phyloP scores from a whole-genome alignment of 2,797 vertebrate genomes.

The Labeo calbasu region DNA sequence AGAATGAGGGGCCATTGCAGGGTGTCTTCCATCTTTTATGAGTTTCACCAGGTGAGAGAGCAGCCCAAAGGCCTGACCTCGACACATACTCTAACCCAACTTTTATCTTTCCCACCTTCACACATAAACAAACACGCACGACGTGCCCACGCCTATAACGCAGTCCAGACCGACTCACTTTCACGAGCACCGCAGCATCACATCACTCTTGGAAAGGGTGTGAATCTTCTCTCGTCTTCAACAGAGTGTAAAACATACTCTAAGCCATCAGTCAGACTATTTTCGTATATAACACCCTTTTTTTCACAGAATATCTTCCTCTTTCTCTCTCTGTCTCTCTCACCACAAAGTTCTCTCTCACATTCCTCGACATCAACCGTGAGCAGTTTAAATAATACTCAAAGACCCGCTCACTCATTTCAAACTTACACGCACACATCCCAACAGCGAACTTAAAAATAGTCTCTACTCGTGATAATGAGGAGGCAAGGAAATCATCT shows the following conservation, averaged over 20 bases:
- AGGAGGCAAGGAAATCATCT: slow-evolving; percentile 43
- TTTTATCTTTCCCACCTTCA: slow-evolving; percentile 27
- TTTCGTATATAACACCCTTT: slow-evolving; percentile 15
- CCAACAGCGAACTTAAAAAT: slow-evolving; percentile 33
- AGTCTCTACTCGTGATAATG: slow-evolving; percentile 43
- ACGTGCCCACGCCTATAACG: neutral
- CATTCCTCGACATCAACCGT: slow-evolving; percentile 16
- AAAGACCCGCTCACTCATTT: slow-evolving; percentile 33
- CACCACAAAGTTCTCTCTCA: neutral
- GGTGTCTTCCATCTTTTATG: slow-evolving; percentile 57
- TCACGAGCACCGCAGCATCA: neutral
- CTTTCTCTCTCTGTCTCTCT: neutral
- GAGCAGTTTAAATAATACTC: slow-evolving; percentile 36
- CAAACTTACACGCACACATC: slow-evolving; percentile 1
- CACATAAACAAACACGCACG: neutral
- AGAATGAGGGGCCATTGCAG: slow-evolving; percentile 22
- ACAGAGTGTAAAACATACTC: slow-evolving; percentile 7
- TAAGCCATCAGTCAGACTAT: slow-evolving; percentile 38
- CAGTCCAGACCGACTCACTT: neutral
- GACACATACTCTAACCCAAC: slow-evolving; percentile 32
- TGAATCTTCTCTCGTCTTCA: slow-evolving; percentile 33
- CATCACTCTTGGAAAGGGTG: slow-evolving; percentile 26
- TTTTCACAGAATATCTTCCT: neutral
- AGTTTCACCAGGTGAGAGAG: slow-evolving; percentile 49
- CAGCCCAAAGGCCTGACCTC: slow-evolving; percentile 48